These are phyloP conservation scores for Agonum fuliginosum DNA, from an alignment of 2,888 invertebrate species.

Conservation along the genomic window DNA sequence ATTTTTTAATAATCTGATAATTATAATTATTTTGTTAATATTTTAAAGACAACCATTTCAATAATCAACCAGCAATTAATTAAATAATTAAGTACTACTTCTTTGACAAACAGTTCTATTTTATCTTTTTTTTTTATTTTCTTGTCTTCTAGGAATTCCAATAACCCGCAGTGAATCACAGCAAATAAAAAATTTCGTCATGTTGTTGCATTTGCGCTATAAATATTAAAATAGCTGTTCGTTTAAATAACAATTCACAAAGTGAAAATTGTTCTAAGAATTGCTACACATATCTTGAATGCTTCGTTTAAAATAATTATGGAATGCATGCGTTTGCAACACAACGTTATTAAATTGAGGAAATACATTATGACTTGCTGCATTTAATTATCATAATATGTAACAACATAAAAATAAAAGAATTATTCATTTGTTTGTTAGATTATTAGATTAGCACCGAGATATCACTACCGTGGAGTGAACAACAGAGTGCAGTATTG, in stretches of 20 bases:
- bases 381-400: conserved; percentile 52
- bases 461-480: not conserved
- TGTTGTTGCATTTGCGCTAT: conserved; percentile 20
- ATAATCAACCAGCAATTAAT: no score
- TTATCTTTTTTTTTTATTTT: no score
- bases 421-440: conserved; percentile 33
- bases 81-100: no score
- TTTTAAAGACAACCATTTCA: no score
- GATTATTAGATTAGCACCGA: conserved; percentile 11
- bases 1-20: no score
- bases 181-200: conserved; percentile 23
- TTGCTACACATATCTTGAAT: conserved; percentile 52
- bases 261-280: conserved; percentile 43
- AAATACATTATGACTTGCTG: conserved; percentile 41
- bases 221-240: conserved; percentile 39
- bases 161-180: not conserved
- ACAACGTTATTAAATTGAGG: conserved; percentile 49
- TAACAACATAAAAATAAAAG: conserved; percentile 26
- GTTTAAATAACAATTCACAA: conserved; percentile 43
- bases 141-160: not conserved
- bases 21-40: no score
- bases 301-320: conserved; percentile 51
- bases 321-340: conserved; percentile 47
- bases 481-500: no score
- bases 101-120: no score